A percentile compares a stretch with the other conserved stretches of the same genome.
phyloP scores from a whole-genome alignment of 2,113 vertebrate genomes.

The Microcebus griseorufus region DNA sequence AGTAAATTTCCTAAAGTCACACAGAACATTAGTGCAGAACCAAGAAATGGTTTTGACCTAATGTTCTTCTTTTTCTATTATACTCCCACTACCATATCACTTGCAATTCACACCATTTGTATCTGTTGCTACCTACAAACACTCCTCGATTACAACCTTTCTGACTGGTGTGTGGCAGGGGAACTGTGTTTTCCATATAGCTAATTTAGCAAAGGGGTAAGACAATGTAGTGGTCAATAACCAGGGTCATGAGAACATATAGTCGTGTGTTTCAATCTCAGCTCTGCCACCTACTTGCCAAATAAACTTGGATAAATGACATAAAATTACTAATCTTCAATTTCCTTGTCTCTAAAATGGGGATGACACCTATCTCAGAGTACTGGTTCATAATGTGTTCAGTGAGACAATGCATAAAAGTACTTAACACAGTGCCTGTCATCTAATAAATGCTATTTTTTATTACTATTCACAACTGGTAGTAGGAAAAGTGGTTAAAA shows the following conservation, averaged over 20 bases:
- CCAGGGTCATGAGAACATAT: not conserved
- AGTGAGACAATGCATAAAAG: not conserved
- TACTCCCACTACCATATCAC: not conserved
- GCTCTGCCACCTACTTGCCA: not conserved
- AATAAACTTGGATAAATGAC: not conserved
- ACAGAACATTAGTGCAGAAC: not conserved
- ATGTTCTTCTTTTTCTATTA: not conserved
- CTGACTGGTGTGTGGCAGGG: not conserved
- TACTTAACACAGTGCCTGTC: not conserved
- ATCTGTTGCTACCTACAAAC: not conserved
- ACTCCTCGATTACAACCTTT: not conserved
- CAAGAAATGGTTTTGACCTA: not conserved
- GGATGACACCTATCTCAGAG: not conserved
- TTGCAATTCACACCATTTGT: not conserved
- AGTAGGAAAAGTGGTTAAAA: not conserved
- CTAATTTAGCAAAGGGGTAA: not conserved
- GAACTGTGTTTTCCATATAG: not conserved
- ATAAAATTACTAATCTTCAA: not conserved
- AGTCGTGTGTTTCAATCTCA: not conserved
- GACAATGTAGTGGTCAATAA: not conserved
- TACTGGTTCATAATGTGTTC: not conserved
- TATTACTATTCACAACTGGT: not conserved
- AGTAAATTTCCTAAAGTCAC: not conserved
- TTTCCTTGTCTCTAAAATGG: not conserved
- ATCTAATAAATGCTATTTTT: not conserved